Percentiles rank a stretch among this genome's conserved stretches.
These are phyloP conservation scores for Lepus townsendii DNA, from an alignment of 2,797 vertebrate species.

Conservation along the genomic window DNA sequence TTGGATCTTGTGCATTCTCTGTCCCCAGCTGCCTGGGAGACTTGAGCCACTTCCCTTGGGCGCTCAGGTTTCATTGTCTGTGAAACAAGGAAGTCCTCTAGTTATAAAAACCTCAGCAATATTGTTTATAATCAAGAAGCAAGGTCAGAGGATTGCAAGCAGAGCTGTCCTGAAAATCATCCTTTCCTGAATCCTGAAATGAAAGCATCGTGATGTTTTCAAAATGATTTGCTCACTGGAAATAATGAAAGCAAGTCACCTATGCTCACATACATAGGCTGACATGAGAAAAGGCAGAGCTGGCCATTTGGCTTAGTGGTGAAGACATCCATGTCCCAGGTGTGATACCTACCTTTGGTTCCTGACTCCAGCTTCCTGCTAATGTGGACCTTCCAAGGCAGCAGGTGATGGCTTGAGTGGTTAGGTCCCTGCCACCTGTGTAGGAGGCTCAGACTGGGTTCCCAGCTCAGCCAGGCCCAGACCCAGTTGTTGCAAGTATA, in stretches of 20 bases:
- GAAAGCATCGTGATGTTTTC: not conserved
- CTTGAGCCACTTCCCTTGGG: constrained; percentile 19
- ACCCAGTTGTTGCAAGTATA: too few relatives aligned
- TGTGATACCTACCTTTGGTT: too few relatives aligned
- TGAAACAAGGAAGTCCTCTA: constrained; percentile 17
- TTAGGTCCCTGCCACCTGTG: too few relatives aligned
- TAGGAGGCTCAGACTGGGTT: too few relatives aligned
- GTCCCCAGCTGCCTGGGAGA: not conserved
- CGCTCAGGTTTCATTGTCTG: not conserved
- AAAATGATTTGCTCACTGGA: constrained; percentile 30
- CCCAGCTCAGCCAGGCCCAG: too few relatives aligned
- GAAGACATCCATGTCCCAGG: too few relatives aligned
- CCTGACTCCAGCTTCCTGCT: too few relatives aligned
- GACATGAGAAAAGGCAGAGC: too few relatives aligned
- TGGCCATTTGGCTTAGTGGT: too few relatives aligned
- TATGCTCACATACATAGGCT: not conserved
- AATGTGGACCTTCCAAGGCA: too few relatives aligned
- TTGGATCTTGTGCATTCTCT: not conserved
- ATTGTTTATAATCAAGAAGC: constrained; percentile 58
- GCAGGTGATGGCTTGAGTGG: too few relatives aligned
- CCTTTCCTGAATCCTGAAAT: constrained; percentile 25
- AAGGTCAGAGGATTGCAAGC: not conserved
- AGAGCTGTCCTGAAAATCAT: not conserved
- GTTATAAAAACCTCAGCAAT: constrained; percentile 17
- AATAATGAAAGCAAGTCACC: not conserved